Evolutionary conservation across 1,140 invertebrate genomes (phyloP), one percentile per base, ranked within the genome.

Genomic region (Solenopsis invicta): DNA sequence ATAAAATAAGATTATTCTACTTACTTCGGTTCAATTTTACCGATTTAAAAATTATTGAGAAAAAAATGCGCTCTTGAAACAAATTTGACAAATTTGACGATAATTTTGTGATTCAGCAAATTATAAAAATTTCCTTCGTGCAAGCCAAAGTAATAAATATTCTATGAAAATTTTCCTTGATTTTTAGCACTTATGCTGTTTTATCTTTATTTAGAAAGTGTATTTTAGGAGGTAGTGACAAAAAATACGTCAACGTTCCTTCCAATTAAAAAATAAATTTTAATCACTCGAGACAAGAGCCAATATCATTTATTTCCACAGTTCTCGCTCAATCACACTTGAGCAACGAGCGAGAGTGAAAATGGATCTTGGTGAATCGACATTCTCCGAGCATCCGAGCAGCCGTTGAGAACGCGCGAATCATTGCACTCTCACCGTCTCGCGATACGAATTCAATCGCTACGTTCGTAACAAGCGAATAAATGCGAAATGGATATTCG

Each of bases 351-450:
- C 66, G 66, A 82, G 50, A 72, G 78, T 82, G 66, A 45, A 82
- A 82, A 82, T 74, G 52, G 37, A 82, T 78, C 76, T 78, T 41
- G 29, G 34, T n/a, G n/a, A 52, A 69, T 80, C 77, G 80, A 56
- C 78, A 37, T 69, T 71, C 77, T 71, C 64, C 34, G 21, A 21
- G 48, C 61, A 48, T 37, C 45, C 64, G 48, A 77, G 37, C 8
- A 29, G 29, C 52, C 13, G 77, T 81, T 81, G 77, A 71, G 64
- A 81, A 71, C 50, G 64, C 34, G 64, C 78, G 67, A 72, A 72
- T 82, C 80, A 34, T 59, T 82, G 66, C 80, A 48, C 80, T 82
- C 67, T 82, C 80, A 74, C 67, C 80, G 52, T 8, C 37, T 72
- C 66, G 37, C 66, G 78, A 81, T 81, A 71, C 64, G 21, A 72